These are phyloP conservation scores for Disparrhopalites patrizii DNA, from an alignment of 2,888 invertebrate species.

Conservation along the genomic window DNA sequence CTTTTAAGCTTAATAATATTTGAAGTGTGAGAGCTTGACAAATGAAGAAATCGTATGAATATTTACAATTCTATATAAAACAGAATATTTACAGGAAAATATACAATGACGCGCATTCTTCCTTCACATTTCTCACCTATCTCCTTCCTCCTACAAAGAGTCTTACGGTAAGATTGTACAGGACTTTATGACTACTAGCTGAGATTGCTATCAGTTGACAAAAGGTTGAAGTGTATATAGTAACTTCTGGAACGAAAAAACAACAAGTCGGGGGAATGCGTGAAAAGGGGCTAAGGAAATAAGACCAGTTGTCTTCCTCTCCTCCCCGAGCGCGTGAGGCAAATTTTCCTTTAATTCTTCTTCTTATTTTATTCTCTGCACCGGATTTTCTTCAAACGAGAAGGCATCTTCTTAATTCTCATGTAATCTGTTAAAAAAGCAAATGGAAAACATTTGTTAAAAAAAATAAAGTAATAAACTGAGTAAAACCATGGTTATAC, in stretches of 20 bases:
- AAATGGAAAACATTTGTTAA: background rate
- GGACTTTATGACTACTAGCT: background rate
- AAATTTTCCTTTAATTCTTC: too few species aligned
- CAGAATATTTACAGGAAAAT: slow-evolving; percentile 11
- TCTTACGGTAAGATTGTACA: background rate
- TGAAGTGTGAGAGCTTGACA: too few species aligned
- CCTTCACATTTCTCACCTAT: background rate
- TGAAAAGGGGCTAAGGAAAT: too few species aligned
- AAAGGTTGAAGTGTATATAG: slow-evolving; percentile 2
- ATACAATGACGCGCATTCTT: background rate
- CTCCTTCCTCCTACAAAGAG: background rate
- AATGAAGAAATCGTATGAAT: too few species aligned
- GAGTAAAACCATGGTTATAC: too few species aligned
- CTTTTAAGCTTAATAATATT: too few species aligned
- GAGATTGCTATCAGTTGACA: slow-evolving; percentile 4
- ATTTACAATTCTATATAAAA: too few species aligned
- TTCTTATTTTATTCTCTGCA: background rate
- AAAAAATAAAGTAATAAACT: too few species aligned
- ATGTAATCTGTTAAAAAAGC: slow-evolving; percentile 10
- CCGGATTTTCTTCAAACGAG: slow-evolving; percentile 10
- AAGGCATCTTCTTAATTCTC: slow-evolving; percentile 13
- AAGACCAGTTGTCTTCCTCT: too few species aligned
- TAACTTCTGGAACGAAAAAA: too few species aligned
- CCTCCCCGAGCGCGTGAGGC: too few species aligned
- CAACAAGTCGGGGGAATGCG: too few species aligned